A percentile compares a stretch with the other conserved stretches of the same genome.
Evolutionary conservation across 2,888 invertebrate genomes (phyloP).

Genomic region (Lamellibrachia columna): DNA sequence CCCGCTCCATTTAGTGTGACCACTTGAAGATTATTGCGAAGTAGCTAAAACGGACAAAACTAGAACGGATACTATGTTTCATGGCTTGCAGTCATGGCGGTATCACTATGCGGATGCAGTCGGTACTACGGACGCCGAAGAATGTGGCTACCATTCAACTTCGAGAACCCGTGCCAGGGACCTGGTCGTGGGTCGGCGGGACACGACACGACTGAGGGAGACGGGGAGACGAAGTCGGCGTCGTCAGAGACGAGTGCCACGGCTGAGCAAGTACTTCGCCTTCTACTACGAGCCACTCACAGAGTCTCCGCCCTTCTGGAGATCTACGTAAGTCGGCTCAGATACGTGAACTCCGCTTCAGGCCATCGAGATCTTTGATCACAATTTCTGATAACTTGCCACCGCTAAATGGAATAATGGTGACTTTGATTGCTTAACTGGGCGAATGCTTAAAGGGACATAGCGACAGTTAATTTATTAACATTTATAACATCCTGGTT

Average conservation of each 20-base stretch:
- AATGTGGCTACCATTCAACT: neutral
- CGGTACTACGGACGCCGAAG: neutral
- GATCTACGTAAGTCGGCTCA: neutral
- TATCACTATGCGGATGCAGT: neutral
- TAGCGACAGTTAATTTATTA: no score
- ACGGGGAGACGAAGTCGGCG: neutral
- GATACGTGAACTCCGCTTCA: no score
- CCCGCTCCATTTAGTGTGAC: no score
- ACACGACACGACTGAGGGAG: neutral
- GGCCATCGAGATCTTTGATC: neutral
- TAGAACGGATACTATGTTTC: neutral
- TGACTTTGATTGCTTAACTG: no score
- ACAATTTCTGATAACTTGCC: neutral
- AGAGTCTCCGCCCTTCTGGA: neutral
- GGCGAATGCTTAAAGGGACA: no score
- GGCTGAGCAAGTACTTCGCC: neutral
- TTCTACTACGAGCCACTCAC: neutral
- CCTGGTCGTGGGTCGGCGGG: neutral
- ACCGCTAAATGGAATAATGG: neutral
- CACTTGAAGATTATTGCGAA: neutral
- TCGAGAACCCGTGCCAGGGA: neutral
- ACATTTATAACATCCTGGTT: no score
- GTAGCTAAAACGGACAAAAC: neutral
- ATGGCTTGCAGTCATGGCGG: neutral
- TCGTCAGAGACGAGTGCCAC: neutral